Conservation (phyloP, 1,140 invertebrate genomes). For the Danaus plexippus region DNA sequence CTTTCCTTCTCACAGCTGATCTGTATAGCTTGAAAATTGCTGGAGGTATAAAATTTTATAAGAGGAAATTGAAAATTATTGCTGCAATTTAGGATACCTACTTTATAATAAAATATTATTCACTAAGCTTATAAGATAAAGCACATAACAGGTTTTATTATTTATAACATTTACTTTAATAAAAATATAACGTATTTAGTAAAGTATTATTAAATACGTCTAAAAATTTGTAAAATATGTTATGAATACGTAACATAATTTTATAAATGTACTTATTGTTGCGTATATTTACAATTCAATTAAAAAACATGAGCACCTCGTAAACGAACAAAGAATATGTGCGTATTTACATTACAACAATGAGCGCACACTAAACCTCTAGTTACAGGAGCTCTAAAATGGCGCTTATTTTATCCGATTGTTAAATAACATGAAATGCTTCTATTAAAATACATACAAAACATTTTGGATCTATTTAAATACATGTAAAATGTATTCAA, state of each 20-base stretch:
- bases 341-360: constrained; percentile 62
- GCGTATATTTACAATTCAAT: constrained; percentile 10
- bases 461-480: too few relatives aligned
- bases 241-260: background rate
- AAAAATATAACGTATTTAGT: background rate
- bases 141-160: constrained; percentile 1
- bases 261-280: constrained; percentile 4
- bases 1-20: constrained; percentile 15
- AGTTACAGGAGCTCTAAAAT: constrained; percentile 26
- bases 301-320: constrained; percentile 54
- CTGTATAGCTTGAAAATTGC: constrained; percentile 3
- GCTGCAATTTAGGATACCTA: background rate
- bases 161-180: background rate
- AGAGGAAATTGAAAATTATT: too few relatives aligned
- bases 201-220: background rate
- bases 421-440: too few relatives aligned
- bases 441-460: too few relatives aligned
- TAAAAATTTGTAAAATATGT: background rate
- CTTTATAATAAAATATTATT: constrained; percentile 3
- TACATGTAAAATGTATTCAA: too few relatives aligned
- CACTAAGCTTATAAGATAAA: background rate
- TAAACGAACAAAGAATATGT: constrained; percentile 54
- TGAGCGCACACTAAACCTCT: constrained; percentile 30
- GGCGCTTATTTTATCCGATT: background rate
- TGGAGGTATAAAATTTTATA: too few relatives aligned